Base-by-base conservation (phyloP, 2,888 invertebrate genomes). In the Hedya salicella region DNA sequence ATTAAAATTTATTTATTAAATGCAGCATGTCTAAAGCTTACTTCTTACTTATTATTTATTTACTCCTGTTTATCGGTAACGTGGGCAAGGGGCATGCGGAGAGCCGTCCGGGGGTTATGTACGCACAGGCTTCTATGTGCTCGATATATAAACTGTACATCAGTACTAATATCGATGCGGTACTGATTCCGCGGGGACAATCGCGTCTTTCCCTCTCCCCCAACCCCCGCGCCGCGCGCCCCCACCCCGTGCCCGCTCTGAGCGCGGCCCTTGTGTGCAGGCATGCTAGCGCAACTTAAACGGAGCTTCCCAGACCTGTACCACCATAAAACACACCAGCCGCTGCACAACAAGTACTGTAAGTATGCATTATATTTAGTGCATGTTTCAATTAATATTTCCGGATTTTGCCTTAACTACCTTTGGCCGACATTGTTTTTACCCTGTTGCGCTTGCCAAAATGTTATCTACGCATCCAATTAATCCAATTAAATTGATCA, bases 261-360 rank as follows among this genome's bases (percentile, higher is more conserved):
- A 91, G 91, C 91, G 91, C 91, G 87, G 90, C 91, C 91, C 91
- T 91, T 91, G 92, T 92, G 91, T 95, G 94, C 95, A 96, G 96
- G 96, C 95, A 95, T 96, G 95, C 95, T 96, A 94, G 95, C 95
- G 93, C 96, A 96, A 93, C 95, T 96, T 93, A 96, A 96, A 95
- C 94, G 96, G 94, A 96, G 96, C 94, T 95, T 96, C 93, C 96
- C 96, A 88, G 96, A 96, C 93, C 95, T 96, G 89, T 95, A 96
- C 92, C 95, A 95, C 92, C 92, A 92, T 91, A 95, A 95, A 94
- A 95, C 94, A 82, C 95, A 95, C 87, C 95, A 95, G 92, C 95
- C 95, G 85, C 93, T 95, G 82, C 94, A 95, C 92, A 95, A 95
- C 94, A 95, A 95, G 91, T 94, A 94, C 90, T 93, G 93, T 93